Evolutionary conservation across 2,113 vertebrate species (phyloP), one percentile per base, ranked within the genome.

Genomic region (Serinus canaria): DNA sequence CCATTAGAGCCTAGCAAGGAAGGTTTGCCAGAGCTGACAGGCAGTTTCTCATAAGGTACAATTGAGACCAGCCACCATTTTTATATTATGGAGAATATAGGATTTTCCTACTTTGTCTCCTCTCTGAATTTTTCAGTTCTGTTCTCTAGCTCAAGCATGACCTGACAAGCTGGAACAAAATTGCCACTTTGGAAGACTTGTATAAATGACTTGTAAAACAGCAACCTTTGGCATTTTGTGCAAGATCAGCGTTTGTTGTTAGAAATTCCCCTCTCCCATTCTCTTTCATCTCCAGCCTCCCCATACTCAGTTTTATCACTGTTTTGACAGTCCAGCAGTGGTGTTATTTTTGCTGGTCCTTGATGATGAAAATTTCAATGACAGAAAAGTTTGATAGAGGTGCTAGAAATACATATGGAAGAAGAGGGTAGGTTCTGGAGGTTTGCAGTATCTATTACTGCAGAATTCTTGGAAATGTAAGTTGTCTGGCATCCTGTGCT

Each of bases 391-490:
- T 55, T 44, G 66, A 22, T 46, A 70, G 83, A 78, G 9, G 15
- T 81, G 20, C 31, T 84, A 63, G 44, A 72, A 94, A n/a, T 72
- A 52, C 0, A 0, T 81, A 25, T 35, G 64, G 52, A 92, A 52
- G 77, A 44, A 43, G 44, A 67, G 30, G 39, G 23, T 72, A 14
- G 67, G 41, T 75, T 59, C 74, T 91, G 31, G 56, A 87, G 47
- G 23, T 47, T 81, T 78, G 33, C 69, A 64, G 69, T 81, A 37
- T 87, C 78, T 89, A 3, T 74, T 89, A 44, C 69, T 78, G 66
- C 63, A 78, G 56, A 79, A 52, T 75, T 91, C 37, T 70, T 92
- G 95, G 90, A 92, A 70, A 53, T 89, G 27, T 59, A 82, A 91
- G 60, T 60, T 94, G 78, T 81, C 78, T 94, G 87, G 66, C 69